These are phyloP conservation scores for Pyrocephalus nanus DNA, from an alignment of 2,797 vertebrate species.

Conservation along the genomic window DNA sequence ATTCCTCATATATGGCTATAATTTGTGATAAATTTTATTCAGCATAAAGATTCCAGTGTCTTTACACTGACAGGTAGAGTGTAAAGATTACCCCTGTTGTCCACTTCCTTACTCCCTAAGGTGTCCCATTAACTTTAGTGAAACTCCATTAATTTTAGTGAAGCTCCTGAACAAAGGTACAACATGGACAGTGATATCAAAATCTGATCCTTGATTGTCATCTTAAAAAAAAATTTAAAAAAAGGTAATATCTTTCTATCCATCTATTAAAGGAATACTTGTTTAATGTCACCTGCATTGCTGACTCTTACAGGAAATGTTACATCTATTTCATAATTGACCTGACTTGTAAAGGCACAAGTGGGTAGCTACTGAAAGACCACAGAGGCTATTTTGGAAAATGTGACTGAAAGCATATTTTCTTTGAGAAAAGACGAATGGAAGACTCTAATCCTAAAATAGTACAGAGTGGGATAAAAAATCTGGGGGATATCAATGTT, in stretches of 20 bases:
- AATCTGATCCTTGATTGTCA: not conserved
- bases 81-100: not conserved
- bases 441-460: not conserved
- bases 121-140: not conserved
- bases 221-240: not conserved
- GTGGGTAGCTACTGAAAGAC: not conserved
- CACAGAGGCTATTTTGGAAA: not conserved
- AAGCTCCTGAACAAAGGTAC: not conserved
- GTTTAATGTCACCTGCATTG: not conserved
- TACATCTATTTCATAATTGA: not conserved
- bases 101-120: not conserved
- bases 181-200: not conserved
- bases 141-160: not conserved
- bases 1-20: not conserved
- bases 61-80: not conserved
- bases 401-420: not conserved
- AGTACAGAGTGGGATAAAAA: not conserved
- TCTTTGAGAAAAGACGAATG: not conserved
- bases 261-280: not conserved
- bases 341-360: not conserved
- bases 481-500: not conserved
- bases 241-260: fast-evolving
- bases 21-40: not conserved
- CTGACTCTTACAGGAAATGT: not conserved
- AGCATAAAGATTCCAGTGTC: not conserved